Evolutionary conservation across 2,888 invertebrate species (phyloP).

Genomic region (Adelphocoris suturalis): DNA sequence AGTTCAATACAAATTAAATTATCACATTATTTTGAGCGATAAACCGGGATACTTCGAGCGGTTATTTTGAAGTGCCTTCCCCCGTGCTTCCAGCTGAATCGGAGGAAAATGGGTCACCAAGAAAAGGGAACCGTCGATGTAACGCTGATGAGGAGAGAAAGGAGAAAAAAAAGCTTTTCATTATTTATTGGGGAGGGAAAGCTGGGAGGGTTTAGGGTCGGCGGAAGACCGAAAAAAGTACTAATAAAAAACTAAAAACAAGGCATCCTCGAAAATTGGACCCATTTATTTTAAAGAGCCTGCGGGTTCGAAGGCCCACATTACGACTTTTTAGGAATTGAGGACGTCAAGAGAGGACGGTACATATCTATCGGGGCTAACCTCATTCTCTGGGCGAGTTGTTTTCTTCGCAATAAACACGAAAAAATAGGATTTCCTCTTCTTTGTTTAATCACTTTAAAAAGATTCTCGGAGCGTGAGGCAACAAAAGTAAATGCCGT

Average conservation of each 20-base stretch:
- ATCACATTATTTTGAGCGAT: no score
- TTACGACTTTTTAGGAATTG: constrained; percentile 34
- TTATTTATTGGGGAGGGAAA: constrained; percentile 20
- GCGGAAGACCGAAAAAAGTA: constrained; percentile 24
- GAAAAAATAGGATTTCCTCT: neutral
- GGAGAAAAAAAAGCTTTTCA: constrained; percentile 48
- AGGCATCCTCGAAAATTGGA: constrained; percentile 42
- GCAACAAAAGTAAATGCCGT: constrained; percentile 56
- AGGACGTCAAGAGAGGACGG: neutral
- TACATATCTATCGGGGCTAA: neutral
- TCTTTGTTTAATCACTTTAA: neutral
- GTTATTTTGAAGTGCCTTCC: no score
- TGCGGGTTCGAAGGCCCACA: neutral
- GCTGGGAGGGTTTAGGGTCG: neutral
- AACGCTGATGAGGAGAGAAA: constrained; percentile 1
- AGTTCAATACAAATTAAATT: no score
- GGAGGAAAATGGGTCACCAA: neutral
- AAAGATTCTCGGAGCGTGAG: constrained; percentile 33
- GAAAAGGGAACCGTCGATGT: neutral
- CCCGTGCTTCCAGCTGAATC: no score
- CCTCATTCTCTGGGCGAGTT: neutral
- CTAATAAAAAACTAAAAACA: neutral
- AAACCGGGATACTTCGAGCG: no score
- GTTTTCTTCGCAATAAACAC: neutral
- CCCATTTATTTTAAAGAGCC: constrained; percentile 48